Evolutionary conservation across 2,888 invertebrate genomes (phyloP).

Genomic region (Neria commutata): DNA sequence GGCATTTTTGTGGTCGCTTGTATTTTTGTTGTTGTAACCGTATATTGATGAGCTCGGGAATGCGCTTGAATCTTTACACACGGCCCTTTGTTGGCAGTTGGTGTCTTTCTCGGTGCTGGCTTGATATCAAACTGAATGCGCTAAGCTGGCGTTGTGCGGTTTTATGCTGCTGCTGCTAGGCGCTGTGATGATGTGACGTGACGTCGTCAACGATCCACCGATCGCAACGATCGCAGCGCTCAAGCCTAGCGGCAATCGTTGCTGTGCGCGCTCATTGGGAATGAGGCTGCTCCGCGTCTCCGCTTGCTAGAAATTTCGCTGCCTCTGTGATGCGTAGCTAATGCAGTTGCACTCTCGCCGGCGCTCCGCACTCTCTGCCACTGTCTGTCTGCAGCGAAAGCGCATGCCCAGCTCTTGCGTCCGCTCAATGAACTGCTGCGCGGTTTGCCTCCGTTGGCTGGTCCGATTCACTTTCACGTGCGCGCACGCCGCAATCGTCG

Average conservation of each 20-base stretch:
- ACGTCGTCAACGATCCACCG: slow-evolving; percentile 27
- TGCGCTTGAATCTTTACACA: neutral
- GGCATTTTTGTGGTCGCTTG: slow-evolving; percentile 4
- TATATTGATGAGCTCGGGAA: neutral
- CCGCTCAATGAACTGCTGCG: too few species aligned
- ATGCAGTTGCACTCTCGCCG: neutral
- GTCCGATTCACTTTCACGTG: neutral
- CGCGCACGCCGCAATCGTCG: neutral
- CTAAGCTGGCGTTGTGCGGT: slow-evolving; percentile 38
- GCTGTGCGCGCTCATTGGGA: neutral
- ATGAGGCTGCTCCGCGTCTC: neutral
- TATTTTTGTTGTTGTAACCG: neutral
- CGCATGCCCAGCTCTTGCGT: too few species aligned
- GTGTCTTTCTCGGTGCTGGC: slow-evolving; percentile 30
- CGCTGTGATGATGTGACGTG: slow-evolving; percentile 36
- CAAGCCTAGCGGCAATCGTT: too few species aligned
- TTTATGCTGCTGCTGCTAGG: slow-evolving; percentile 40
- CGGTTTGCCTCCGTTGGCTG: neutral
- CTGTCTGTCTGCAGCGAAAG: too few species aligned
- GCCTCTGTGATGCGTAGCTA: neutral
- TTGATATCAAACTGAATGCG: slow-evolving; percentile 42
- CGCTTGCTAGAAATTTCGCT: slow-evolving; percentile 9
- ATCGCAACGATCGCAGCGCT: slow-evolving; percentile 20
- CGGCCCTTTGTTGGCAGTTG: slow-evolving; percentile 20
- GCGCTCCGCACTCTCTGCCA: neutral